Percentiles rank a stretch among this genome's conserved stretches.
phyloP scores from a whole-genome alignment of 2,888 invertebrate species.

The Drosophila kambysellisi region DNA sequence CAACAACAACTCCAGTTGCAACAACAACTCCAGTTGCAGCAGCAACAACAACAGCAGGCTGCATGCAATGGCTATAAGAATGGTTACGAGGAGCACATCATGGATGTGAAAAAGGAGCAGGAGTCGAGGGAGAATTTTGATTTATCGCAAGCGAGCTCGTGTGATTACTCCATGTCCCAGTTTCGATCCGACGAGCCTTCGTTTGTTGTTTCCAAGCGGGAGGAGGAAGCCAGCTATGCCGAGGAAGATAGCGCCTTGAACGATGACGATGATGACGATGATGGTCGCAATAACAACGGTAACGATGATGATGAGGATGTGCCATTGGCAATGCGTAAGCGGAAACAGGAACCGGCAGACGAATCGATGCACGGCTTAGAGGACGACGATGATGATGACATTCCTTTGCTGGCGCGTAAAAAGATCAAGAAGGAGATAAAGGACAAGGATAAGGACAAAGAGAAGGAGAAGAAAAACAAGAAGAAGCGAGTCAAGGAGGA shows the following conservation, averaged over 20 bases:
- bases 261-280: slow-evolving; percentile 81
- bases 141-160: slow-evolving; percentile 88
- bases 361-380: slow-evolving; percentile 86
- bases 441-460: slow-evolving; percentile 87
- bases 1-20: slow-evolving; percentile 23
- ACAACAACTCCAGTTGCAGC: slow-evolving; percentile 13
- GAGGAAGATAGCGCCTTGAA: slow-evolving; percentile 82
- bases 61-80: slow-evolving; percentile 68
- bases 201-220: slow-evolving; percentile 79
- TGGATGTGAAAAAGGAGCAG: slow-evolving; percentile 83
- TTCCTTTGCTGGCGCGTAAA: slow-evolving; percentile 85
- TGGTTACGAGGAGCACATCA: slow-evolving; percentile 76
- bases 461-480: slow-evolving; percentile 87
- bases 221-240: slow-evolving; percentile 83
- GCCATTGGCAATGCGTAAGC: slow-evolving; percentile 88
- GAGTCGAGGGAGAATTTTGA: slow-evolving; percentile 78
- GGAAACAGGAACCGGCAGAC: slow-evolving; percentile 46
- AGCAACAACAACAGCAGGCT: slow-evolving; percentile 28
- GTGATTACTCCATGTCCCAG: slow-evolving; percentile 90
- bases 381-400: slow-evolving; percentile 85
- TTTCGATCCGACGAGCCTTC: slow-evolving; percentile 87
- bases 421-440: slow-evolving; percentile 85
- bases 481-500: slow-evolving; percentile 87
- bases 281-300: slow-evolving; percentile 89
- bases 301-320: slow-evolving; percentile 88